phyloP scores from a whole-genome alignment of 2,113 vertebrate species.

The Narcine bancroftii region DNA sequence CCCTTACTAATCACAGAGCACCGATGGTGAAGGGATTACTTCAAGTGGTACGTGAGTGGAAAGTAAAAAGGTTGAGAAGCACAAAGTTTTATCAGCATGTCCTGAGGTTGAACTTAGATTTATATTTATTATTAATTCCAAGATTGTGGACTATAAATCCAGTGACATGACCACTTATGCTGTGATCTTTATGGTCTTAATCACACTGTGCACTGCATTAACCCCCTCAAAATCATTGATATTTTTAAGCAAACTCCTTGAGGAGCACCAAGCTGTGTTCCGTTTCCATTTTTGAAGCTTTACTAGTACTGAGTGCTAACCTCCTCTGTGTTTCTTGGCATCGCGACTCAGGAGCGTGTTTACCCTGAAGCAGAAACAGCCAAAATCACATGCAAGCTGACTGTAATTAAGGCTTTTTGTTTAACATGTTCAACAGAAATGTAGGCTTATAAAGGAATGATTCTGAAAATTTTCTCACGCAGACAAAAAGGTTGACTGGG shows the following conservation, averaged over 20 bases:
- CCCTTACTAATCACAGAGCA: no score
- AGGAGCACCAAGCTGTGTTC: neutral
- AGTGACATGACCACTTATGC: neutral
- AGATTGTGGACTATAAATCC: neutral
- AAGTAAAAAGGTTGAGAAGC: no score
- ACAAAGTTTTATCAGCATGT: no score
- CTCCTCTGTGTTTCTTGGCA: slow-evolving; percentile 7
- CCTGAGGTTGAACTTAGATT: neutral
- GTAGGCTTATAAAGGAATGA: neutral
- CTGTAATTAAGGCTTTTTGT: neutral
- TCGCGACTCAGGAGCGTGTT: neutral
- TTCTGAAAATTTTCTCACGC: neutral
- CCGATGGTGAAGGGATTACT: no score
- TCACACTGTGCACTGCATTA: neutral
- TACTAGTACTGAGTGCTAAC: neutral
- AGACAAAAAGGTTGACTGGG: neutral
- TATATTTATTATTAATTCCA: neutral
- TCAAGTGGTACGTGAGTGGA: no score
- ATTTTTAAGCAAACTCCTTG: neutral
- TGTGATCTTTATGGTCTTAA: neutral
- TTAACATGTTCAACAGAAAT: slow-evolving; percentile 13
- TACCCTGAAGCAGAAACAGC: slow-evolving; percentile 14
- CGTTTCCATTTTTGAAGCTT: neutral
- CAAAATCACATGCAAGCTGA: slow-evolving; percentile 25
- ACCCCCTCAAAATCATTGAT: neutral